Evolutionary conservation across 2,888 invertebrate genomes (phyloP), one percentile per base, ranked within the genome.

Genomic region (Myathropa florea): DNA sequence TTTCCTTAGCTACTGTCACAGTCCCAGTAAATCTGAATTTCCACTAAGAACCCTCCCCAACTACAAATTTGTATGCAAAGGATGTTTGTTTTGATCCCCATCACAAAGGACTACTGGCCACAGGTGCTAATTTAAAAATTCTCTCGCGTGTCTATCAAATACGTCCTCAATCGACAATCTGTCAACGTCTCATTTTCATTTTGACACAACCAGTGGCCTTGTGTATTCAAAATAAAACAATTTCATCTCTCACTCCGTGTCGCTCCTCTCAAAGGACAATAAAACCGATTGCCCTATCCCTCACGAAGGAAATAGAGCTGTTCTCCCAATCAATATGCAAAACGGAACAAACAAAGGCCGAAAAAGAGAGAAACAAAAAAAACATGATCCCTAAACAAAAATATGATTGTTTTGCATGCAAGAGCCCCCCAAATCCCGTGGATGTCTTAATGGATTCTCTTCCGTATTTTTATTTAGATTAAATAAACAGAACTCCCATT

Each of bases 381-480:
- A 28, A 72, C 7, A 60, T 18, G 39, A 26, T 14, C 24, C 14
- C 14, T 33, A 39, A 9, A 39, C 26, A 30, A 26, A 75, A 76
- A 76, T 76, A 76, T 76, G 65, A 76, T 76, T 60, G 75, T 46
- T 60, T 76, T 67, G 39, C 76, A 76, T 76, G 76, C 65, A 23
- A 75, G 26, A 36, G 57, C 57, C 30, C 30, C 6, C 30, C 12
- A 6, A 14, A 55, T 36, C 30, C 55, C 57, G 57, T 39, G 53
- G 55, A 30, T 28, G 21, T 14, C 24, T 71, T 36, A 55, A 55
- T 26, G 26, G 24, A 61, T 46, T 30, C 28, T 57, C 6, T 46
- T 64, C 39, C 18, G 24, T 14, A 10, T 33, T 59, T 64, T 59
- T 59, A 39, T 75, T 75, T 59, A 18, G 55, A 75, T 75, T 64